phyloP scores from a whole-genome alignment of 2,113 vertebrate species.

The Diadophis punctatus region DNA sequence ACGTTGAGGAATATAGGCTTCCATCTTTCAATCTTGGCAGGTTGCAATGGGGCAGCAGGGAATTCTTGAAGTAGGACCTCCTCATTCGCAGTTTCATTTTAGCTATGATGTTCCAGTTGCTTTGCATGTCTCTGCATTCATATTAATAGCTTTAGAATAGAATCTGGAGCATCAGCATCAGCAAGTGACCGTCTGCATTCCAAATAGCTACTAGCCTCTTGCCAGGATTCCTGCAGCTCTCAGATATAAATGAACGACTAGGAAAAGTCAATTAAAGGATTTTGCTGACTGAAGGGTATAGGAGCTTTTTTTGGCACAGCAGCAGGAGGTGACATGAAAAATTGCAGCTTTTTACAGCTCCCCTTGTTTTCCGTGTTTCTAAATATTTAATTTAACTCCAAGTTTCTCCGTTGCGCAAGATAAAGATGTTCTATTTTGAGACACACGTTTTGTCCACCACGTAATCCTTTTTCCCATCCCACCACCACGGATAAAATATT shows the following conservation, averaged over 20 bases:
- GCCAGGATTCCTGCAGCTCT: background rate
- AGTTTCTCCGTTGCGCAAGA: background rate
- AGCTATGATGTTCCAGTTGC: background rate
- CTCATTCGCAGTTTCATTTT: background rate
- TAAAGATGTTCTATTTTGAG: constrained; percentile 16
- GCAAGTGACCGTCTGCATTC: background rate
- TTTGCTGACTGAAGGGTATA: background rate
- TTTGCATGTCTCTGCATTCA: background rate
- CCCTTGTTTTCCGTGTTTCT: background rate
- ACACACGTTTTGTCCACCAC: background rate
- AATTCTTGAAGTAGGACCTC: background rate
- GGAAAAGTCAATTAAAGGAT: constrained; percentile 10
- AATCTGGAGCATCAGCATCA: background rate
- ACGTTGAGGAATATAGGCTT: background rate
- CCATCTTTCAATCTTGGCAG: background rate
- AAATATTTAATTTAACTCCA: constrained; percentile 28
- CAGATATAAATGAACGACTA: background rate
- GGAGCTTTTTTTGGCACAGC: background rate
- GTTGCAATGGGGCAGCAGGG: background rate
- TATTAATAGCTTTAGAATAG: background rate
- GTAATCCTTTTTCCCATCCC: background rate
- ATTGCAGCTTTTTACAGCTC: background rate
- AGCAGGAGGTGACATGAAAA: background rate
- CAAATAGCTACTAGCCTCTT: background rate
- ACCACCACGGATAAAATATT: constrained; percentile 6